These are phyloP conservation scores for Amyelois transitella DNA, from an alignment of 1,140 invertebrate species.

Conservation along the genomic window DNA sequence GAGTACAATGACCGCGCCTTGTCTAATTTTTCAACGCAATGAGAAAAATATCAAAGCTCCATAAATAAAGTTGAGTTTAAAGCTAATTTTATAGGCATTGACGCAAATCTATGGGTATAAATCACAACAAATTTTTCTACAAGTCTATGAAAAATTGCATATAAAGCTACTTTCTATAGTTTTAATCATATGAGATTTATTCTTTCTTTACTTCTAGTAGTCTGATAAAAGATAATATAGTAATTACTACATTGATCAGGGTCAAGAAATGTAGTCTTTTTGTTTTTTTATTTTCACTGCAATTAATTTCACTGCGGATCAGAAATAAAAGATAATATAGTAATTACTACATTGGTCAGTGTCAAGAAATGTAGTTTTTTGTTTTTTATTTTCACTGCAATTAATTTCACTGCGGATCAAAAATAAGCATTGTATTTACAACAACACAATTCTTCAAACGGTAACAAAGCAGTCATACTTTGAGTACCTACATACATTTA, in stretches of 20 bases:
- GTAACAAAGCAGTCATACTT: background rate
- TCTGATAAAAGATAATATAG: too few species aligned
- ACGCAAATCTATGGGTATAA: slow-evolving; percentile 31
- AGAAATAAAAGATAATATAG: too few species aligned
- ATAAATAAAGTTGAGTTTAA: background rate
- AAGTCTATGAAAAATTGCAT: too few species aligned
- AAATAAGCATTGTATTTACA: background rate
- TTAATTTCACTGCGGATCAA: background rate
- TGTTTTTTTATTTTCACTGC: background rate
- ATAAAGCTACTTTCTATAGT: too few species aligned
- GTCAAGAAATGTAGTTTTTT: too few species aligned
- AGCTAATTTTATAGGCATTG: slow-evolving; percentile 15
- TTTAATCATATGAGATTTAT: too few species aligned
- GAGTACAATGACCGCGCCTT: slow-evolving; percentile 12
- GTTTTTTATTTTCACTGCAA: background rate
- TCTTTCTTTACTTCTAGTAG: too few species aligned
- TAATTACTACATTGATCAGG: too few species aligned
- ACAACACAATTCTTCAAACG: too few species aligned
- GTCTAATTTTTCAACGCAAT: slow-evolving; percentile 1
- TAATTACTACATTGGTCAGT: too few species aligned
- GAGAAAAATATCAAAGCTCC: background rate
- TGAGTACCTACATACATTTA: background rate
- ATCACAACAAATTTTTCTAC: slow-evolving; percentile 11
- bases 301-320: background rate
- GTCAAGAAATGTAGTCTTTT: too few species aligned